Percentiles rank a stretch among this genome's conserved stretches.
Evolutionary conservation across 1,140 invertebrate genomes (phyloP).

Genomic region (Steinernema khuongi): DNA sequence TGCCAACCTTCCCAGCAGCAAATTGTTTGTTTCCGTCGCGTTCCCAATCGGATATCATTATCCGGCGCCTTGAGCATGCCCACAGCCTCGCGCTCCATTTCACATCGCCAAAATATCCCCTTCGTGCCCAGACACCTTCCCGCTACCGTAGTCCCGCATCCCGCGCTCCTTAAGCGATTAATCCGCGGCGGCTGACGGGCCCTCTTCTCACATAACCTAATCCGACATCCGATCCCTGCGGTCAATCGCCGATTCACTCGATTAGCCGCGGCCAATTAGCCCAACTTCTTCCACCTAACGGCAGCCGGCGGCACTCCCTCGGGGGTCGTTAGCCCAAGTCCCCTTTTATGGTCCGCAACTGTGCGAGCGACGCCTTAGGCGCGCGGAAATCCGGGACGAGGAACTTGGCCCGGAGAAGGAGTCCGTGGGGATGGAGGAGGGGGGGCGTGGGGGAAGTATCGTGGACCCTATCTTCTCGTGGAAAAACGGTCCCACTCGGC

Average conservation of each 20-base stretch:
- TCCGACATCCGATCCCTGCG: background rate
- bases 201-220: constrained; percentile 9
- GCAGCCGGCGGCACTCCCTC: no score
- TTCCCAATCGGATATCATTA: constrained; percentile 9
- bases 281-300: no score
- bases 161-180: background rate
- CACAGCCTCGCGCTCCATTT: background rate
- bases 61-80: background rate
- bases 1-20: background rate
- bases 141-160: background rate
- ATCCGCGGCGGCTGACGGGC: background rate
- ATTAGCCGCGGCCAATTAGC: constrained; percentile 1
- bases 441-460: no score
- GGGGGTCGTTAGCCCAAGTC: no score
- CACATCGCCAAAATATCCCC: background rate
- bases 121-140: background rate
- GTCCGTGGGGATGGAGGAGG: no score
- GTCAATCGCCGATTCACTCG: background rate
- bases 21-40: constrained; percentile 5
- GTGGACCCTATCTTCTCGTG: no score
- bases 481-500: no score
- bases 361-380: no score
- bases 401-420: no score
- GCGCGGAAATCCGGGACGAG: no score
- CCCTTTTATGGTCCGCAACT: no score